Base-by-base conservation (phyloP, 2,888 invertebrate species). In the Luperina testacea region DNA sequence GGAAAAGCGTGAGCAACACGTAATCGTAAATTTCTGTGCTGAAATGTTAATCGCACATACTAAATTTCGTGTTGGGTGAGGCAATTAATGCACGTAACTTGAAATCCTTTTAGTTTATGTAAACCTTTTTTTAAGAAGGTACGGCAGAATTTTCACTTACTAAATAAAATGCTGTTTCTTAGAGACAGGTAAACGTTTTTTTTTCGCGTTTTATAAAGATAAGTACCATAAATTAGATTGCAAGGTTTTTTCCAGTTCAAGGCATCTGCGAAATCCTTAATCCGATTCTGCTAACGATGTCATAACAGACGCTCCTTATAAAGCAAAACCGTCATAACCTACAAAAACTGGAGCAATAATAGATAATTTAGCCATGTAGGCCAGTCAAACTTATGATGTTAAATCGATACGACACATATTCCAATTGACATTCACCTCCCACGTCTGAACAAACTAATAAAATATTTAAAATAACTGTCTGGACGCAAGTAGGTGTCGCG, bases 381-480 rank as follows among this genome's bases (percentile, higher is more conserved):
- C 57, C 68, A 67, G 81, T 80, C 67, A 51, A 74, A 80, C 73
- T 80, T 75, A 63, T 81, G 78, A 72, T 74, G 68, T 83, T 73
- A 70, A 87, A 89, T 90, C 88, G 78, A 89, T 88, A 85, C 69
- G 68, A 85, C 82, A 84, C 70, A 85, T 83, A 83, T 87, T 74
- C 79, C 70, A 81, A 70, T 77, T 85, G 90, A 87, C 87, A 89
- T 85, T 85, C 78, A 69, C 80, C 69, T 72, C 88, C 89, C 76
- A 88, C 90, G 84, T 76, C 71, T 76, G 74, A 75, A 24, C 78
- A 77, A 67, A 76, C 73, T 61, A 75, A 90, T 89, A 75, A 90
- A 89, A 89, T 90, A 89, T 89, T 89, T 86, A 88, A 85, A 90
- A 86, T 81, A 81, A 72, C 82, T 77, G 42, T 70, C 72, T 77